Evolutionary conservation across 2,888 invertebrate genomes (phyloP), one percentile per base, ranked within the genome.

Genomic region (Eupsilia transversa): DNA sequence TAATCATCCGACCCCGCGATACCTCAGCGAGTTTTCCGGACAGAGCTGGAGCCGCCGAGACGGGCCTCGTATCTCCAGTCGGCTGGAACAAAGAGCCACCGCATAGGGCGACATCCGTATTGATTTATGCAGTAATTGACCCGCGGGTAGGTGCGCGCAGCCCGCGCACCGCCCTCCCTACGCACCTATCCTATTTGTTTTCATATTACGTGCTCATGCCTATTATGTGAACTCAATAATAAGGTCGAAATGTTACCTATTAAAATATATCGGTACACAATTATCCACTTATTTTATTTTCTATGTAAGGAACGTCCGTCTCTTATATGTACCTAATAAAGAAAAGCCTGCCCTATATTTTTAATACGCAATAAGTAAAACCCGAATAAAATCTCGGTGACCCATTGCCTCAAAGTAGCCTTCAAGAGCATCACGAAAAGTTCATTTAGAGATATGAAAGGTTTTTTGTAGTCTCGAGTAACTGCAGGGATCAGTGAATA

Each of bases 1-100:
- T 96, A 96, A 96, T 96, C 96, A 95, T 95, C 94, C 95, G 94
- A 95, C 94, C 95, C 95, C 93, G 95, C 93, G 93, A 94, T 95
- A 94, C 95, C 96, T 96, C 94, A 93, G 93, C 94, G 93, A 96
- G 94, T 94, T 94, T 95, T 95, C 96, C 95, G 96, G 95, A 92
- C 94, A 91, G 93, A 93, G 92, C 94, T 93, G 94, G 93, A 94
- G 94, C 92, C 93, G 92, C 93, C 90, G 94, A 95, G 95, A 94
- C 93, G 93, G 93, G 92, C 93, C 94, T 94, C 92, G 94, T 91
- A 93, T 94, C 94, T 94, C 92, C 93, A 94, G 93, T 94, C 92
- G 92, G 91, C 91, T 92, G 93, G 94, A 94, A 96, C 94, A 96
- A 96, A 95, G 96, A 94, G 92, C 92, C 91, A 91, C 92, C 93